Evolutionary conservation across 2,113 vertebrate genomes (phyloP), one percentile per base, ranked within the genome.

Genomic region (Cynocephalus volans): DNA sequence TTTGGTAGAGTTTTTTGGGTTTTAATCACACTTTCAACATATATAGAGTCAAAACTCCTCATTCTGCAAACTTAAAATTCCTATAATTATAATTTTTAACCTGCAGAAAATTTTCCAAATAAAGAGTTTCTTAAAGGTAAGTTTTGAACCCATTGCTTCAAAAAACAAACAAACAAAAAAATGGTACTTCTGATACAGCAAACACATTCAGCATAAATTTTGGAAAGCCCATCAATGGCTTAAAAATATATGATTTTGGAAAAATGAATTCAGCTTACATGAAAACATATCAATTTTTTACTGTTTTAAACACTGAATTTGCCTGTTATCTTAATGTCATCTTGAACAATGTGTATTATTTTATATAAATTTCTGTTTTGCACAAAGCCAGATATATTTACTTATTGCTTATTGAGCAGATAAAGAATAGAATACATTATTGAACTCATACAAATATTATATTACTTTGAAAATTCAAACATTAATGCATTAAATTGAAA

Each of bases 41-140:
- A 41, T 4, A 41, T 41, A 41, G 41, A 41, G 41, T 41, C 41
- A 41, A 41, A 41, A 41, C 41, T 41, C 41, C 41, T 41, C 41
- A 41, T 41, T 41, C 41, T 41, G 41, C 41, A 41, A 41, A 4
- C 41, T 41, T 41, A 41, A 41, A 41, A 41, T 41, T 41, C 13
- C 67, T 86, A 90, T n/a, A 24, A 41, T 85, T 65, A 56, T 45
- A 28, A 48, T 86, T 86, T 93, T 81, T 93, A 85, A 41, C 14
- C 3, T 90, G 15, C 17, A 77, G 76, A 67, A 92, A 50, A 70
- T 48, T 83, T 88, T 41, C 41, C 41, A 41, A 41, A 41, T 41
- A 41, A 41, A 41, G 41, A 41, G 41, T 4, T 41, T 70, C 45
- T 85, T n/a, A 14, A 67, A 85, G 21, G 31, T 48, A 90, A 36